Evolutionary conservation across 2,888 invertebrate species (phyloP).

Genomic region (Eupelmus urozonus): DNA sequence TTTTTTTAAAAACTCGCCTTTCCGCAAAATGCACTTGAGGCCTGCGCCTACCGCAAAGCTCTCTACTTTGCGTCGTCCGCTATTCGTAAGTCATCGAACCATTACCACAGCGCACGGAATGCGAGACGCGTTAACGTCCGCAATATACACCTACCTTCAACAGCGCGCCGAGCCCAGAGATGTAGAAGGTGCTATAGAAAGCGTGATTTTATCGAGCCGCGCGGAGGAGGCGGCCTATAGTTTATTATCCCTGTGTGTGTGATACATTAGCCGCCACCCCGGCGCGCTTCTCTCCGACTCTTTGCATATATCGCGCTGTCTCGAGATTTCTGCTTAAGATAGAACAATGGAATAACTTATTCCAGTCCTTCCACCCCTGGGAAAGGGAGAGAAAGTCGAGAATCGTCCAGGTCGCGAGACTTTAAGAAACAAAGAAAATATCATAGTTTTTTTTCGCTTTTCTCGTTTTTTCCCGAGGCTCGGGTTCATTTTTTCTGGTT

Average conservation of each 20-base stretch:
- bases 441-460: not conserved
- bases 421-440: conserved; percentile 9
- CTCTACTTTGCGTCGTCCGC: no score
- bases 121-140: conserved; percentile 5
- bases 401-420: not conserved
- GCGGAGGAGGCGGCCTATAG: not conserved
- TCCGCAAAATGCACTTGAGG: not conserved
- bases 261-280: conserved; percentile 16
- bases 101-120: not conserved
- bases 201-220: conserved; percentile 5
- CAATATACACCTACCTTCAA: not conserved
- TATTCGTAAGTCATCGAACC: conserved; percentile 33
- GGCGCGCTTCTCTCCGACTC: not conserved
- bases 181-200: not conserved
- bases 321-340: conserved; percentile 9
- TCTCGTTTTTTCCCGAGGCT: not conserved
- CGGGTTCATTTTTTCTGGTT: not conserved
- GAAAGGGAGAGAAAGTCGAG: not conserved
- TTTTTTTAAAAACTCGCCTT: no score
- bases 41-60: not conserved
- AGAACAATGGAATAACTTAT: conserved; percentile 36
- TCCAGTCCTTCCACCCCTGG: not conserved
- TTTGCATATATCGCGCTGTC: conserved; percentile 9
- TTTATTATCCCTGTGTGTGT: conserved; percentile 35
- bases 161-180: not conserved